Evolutionary conservation across 2,888 invertebrate genomes (phyloP).

Genomic region (Drosophila demipolita): DNA sequence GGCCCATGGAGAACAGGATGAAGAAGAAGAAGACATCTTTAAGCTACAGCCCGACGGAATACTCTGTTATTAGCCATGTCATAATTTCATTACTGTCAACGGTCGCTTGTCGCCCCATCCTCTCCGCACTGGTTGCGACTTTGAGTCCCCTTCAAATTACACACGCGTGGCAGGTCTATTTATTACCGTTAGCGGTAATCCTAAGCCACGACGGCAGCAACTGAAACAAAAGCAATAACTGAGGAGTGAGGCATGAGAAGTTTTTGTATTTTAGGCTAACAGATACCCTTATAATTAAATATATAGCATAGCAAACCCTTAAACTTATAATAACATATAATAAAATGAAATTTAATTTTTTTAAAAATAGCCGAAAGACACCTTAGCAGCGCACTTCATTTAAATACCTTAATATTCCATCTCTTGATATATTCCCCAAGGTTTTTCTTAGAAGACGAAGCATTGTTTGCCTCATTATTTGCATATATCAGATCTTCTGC

Average conservation of each 20-base stretch:
- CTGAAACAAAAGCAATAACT: constrained; percentile 65
- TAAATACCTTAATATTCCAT: background rate
- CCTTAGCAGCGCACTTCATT: background rate
- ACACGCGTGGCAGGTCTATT: constrained; percentile 76
- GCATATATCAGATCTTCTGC: background rate
- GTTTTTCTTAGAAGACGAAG: background rate
- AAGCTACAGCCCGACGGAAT: constrained; percentile 58
- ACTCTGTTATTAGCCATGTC: constrained; percentile 77
- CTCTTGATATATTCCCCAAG: background rate
- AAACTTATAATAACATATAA: background rate
- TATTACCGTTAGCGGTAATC: constrained; percentile 79
- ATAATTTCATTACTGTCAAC: constrained; percentile 82
- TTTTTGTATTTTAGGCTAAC: background rate
- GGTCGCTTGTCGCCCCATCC: constrained; percentile 42
- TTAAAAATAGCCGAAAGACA: background rate
- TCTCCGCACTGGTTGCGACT: constrained; percentile 16
- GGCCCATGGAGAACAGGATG: background rate
- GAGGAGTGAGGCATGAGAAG: constrained; percentile 20
- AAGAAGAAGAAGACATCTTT: constrained; percentile 53
- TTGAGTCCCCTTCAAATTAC: constrained; percentile 65
- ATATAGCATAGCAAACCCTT: background rate
- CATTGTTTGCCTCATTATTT: background rate
- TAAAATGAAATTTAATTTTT: background rate
- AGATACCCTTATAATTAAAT: constrained; percentile 34
- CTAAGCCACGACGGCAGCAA: constrained; percentile 60